Conservation (phyloP, 1,140 invertebrate species). For the Acromyrmex charruanus region DNA sequence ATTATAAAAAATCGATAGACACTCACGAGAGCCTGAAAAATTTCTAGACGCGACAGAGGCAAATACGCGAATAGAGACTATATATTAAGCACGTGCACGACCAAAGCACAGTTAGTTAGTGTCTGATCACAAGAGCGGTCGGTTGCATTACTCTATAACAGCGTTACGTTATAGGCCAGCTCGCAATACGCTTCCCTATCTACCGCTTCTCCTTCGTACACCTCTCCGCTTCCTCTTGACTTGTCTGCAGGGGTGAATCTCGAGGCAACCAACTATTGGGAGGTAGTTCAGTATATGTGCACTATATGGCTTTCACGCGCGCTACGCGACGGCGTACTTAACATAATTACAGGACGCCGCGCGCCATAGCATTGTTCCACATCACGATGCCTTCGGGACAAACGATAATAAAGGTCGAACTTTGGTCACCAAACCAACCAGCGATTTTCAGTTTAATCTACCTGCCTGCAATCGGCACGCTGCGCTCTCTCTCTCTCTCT, state of each 20-base stretch:
- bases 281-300: slow-evolving; percentile 55
- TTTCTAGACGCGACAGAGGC: neutral
- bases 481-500: neutral
- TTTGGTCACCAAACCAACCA: slow-evolving; percentile 50
- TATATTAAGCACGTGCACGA: slow-evolving; percentile 26
- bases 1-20: neutral
- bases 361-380: slow-evolving; percentile 70
- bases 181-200: slow-evolving; percentile 70
- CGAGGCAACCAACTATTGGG: slow-evolving; percentile 59
- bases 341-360: slow-evolving; percentile 74
- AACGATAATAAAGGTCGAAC: slow-evolving; percentile 69
- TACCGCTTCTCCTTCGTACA: neutral
- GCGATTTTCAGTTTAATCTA: slow-evolving; percentile 60
- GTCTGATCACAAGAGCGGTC: slow-evolving; percentile 72
- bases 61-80: slow-evolving; percentile 6
- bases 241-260: slow-evolving; percentile 67
- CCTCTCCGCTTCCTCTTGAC: slow-evolving; percentile 19
- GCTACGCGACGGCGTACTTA: slow-evolving; percentile 67
- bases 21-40: neutral
- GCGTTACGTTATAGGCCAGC: slow-evolving; percentile 74
- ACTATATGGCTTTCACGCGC: slow-evolving; percentile 49
- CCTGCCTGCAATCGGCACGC: slow-evolving; percentile 6
- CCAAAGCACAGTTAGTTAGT: slow-evolving; percentile 70
- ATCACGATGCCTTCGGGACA: slow-evolving; percentile 67
- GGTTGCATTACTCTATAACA: slow-evolving; percentile 69